Percentiles rank a stretch among this genome's conserved stretches.
Evolutionary conservation across 1,140 invertebrate species (phyloP).

Genomic region (Drosophila hydei): DNA sequence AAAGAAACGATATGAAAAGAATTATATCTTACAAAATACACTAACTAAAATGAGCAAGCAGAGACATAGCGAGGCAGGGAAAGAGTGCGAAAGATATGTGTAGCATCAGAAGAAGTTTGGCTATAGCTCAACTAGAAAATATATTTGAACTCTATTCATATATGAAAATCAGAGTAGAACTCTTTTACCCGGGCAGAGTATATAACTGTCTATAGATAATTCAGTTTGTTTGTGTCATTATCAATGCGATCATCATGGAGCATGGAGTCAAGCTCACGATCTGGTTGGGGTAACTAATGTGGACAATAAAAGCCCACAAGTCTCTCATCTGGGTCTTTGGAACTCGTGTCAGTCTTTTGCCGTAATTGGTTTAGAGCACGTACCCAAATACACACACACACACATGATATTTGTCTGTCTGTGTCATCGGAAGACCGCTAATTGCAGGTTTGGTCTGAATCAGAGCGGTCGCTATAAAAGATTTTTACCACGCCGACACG

Average conservation of each 20-base stretch:
- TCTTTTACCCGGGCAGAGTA: constrained; percentile 1
- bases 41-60: neutral
- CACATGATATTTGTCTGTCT: neutral
- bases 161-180: no score
- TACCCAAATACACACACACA: constrained; percentile 30
- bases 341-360: constrained; percentile 64
- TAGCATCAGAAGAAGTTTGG: no score
- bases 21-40: constrained; percentile 29
- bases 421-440: constrained; percentile 34
- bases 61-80: no score
- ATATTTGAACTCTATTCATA: no score
- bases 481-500: constrained; percentile 42
- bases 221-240: constrained; percentile 20
- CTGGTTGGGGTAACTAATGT: constrained; percentile 45
- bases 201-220: neutral
- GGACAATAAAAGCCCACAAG: constrained; percentile 51
- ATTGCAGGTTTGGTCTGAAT: constrained; percentile 51
- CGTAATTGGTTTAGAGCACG: constrained; percentile 71
- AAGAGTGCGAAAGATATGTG: no score
- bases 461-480: constrained; percentile 44
- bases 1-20: constrained; percentile 22
- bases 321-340: constrained; percentile 26
- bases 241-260: constrained; percentile 43
- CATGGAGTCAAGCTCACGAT: constrained; percentile 41
- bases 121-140: no score